A percentile compares a stretch with the other conserved stretches of the same genome.
Conservation (phyloP, 2,888 invertebrate species). For the Nomada ferruginata region DNA sequence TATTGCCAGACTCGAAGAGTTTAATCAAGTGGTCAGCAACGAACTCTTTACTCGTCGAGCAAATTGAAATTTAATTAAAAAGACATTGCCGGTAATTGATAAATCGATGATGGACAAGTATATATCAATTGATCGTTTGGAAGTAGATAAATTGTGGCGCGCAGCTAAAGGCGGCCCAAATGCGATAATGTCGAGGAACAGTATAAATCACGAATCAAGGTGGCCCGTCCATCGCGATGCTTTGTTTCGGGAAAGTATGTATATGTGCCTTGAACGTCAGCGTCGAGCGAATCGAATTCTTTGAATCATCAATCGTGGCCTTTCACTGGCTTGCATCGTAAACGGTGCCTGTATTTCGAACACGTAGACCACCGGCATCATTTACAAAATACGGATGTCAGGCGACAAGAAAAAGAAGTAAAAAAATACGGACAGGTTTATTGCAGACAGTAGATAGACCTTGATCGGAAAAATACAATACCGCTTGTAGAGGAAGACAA, state of each 20-base stretch:
- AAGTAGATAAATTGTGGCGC: neutral
- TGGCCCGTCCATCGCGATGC: neutral
- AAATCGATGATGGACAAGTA: neutral
- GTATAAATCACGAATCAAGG: constrained; percentile 8
- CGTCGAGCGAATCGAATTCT: constrained; percentile 37
- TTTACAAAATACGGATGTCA: constrained; percentile 10
- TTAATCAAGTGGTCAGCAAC: neutral
- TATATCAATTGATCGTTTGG: neutral
- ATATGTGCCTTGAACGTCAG: neutral
- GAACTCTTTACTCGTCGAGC: neutral
- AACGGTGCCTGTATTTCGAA: constrained; percentile 33
- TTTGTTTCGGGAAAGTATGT: constrained; percentile 23
- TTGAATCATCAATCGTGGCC: constrained; percentile 34
- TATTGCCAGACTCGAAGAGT: neutral
- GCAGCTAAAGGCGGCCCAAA: neutral
- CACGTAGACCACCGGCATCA: constrained; percentile 31
- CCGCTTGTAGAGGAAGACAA: neutral
- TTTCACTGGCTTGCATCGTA: constrained; percentile 12
- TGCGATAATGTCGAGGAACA: neutral
- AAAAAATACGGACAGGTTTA: neutral
- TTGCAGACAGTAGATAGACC: neutral
- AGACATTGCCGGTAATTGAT: neutral
- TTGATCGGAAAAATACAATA: neutral
- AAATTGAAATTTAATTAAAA: neutral
- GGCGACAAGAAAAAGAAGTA: neutral